Conservation (phyloP, 2,113 vertebrate genomes). For the Prolemur simus region DNA sequence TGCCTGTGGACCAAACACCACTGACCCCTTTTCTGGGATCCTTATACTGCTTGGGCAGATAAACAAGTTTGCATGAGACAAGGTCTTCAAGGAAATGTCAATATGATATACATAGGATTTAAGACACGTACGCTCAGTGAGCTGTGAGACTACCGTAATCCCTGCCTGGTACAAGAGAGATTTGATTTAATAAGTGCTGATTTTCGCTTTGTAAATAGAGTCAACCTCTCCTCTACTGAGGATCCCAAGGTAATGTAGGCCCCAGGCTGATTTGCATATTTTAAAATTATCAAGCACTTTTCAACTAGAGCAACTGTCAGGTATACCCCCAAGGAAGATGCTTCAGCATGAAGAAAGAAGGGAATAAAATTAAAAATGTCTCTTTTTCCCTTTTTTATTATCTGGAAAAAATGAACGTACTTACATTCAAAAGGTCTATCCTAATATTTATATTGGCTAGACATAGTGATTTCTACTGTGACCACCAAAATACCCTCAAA, state of each 20-base stretch:
- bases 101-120: constrained; percentile 3
- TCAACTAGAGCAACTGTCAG: constrained; percentile 47
- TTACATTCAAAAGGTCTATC: neutral
- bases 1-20: neutral
- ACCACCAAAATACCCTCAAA: neutral
- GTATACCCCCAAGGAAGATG: constrained; percentile 44
- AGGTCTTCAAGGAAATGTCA: constrained; percentile 34
- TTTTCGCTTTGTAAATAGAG: constrained; percentile 76
- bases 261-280: constrained; percentile 75
- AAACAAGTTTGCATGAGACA: constrained; percentile 5
- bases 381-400: constrained; percentile 7
- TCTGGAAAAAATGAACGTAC: neutral
- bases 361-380: constrained; percentile 40
- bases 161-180: constrained; percentile 55
- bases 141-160: constrained; percentile 54
- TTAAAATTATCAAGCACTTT: constrained; percentile 70
- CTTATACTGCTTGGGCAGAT: neutral
- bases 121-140: constrained; percentile 1
- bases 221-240: constrained; percentile 62
- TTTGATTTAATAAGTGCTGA: constrained; percentile 75
- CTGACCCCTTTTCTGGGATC: neutral
- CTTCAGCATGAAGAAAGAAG: constrained; percentile 34
- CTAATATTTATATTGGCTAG: neutral
- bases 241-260: constrained; percentile 64
- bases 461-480: neutral